Evolutionary conservation across 1,140 invertebrate species (phyloP).

Genomic region (Drosophila kanapiae): DNA sequence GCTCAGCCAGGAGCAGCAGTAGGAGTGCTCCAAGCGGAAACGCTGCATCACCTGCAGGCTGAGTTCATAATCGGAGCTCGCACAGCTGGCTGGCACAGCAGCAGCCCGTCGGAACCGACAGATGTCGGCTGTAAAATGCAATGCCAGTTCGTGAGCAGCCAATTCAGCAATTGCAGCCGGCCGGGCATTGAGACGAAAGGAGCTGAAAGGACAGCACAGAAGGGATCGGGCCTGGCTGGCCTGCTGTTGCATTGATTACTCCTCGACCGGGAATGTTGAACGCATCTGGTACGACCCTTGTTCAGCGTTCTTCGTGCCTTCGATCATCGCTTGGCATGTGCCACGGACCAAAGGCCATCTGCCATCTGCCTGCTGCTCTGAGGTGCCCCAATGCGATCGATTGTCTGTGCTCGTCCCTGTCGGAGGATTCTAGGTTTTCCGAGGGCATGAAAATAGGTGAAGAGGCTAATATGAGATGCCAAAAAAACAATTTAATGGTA

Average conservation of each 20-base stretch:
- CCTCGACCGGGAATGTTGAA: slow-evolving; percentile 9
- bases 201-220: slow-evolving; percentile 13
- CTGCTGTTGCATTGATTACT: slow-evolving; percentile 64
- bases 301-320: slow-evolving; percentile 12
- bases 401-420: slow-evolving; percentile 11
- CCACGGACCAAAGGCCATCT: slow-evolving; percentile 28
- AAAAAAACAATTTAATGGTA: not conserved
- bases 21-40: slow-evolving; percentile 29
- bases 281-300: slow-evolving; percentile 41
- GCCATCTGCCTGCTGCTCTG: slow-evolving; percentile 29
- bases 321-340: slow-evolving; percentile 34
- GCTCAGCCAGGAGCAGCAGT: not conserved
- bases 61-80: slow-evolving; percentile 32
- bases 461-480: not conserved
- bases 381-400: slow-evolving; percentile 18
- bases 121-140: slow-evolving; percentile 41
- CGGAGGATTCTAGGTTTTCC: not conserved
- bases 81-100: slow-evolving; percentile 32
- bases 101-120: slow-evolving; percentile 26
- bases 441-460: not conserved
- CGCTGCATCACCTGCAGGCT: slow-evolving; percentile 38
- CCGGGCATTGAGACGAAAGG: slow-evolving; percentile 16
- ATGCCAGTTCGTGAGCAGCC: slow-evolving; percentile 32
- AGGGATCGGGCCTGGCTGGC: slow-evolving; percentile 25
- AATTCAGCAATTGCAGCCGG: slow-evolving; percentile 43